Evolutionary conservation across 2,113 vertebrate species (phyloP).

Genomic region (Cololabis saira): DNA sequence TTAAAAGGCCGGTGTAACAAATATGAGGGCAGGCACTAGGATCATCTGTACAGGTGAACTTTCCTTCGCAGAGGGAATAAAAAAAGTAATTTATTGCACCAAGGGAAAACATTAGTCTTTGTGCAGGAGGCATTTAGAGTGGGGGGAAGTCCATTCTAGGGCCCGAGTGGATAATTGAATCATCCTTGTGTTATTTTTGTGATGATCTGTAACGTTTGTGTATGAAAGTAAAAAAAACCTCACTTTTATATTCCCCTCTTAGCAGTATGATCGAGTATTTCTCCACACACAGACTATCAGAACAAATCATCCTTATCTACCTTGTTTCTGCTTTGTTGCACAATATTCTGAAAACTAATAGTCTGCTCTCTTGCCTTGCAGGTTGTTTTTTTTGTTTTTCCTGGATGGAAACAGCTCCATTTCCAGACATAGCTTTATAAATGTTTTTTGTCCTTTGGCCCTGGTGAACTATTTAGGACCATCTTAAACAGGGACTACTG

Average conservation of each 20-base stretch:
- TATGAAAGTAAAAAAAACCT: slow-evolving; percentile 30
- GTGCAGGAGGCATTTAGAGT: slow-evolving; percentile 20
- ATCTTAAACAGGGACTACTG: slow-evolving; percentile 42
- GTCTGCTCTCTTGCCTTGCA: slow-evolving; percentile 4
- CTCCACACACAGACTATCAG: slow-evolving; percentile 1
- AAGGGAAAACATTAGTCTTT: slow-evolving; percentile 59
- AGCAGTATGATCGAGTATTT: not conserved
- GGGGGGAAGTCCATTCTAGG: slow-evolving; percentile 18
- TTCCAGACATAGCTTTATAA: slow-evolving; percentile 40
- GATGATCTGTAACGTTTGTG: slow-evolving; percentile 32
- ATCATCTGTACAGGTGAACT: slow-evolving; percentile 63
- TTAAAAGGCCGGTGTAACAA: slow-evolving; percentile 65
- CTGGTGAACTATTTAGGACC: slow-evolving; percentile 31
- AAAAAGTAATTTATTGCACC: slow-evolving; percentile 64
- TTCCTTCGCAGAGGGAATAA: slow-evolving; percentile 50
- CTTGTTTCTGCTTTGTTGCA: not conserved
- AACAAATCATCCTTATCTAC: not conserved
- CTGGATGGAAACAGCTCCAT: slow-evolving; percentile 16
- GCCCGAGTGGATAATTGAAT: slow-evolving; percentile 66
- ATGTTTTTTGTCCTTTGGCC: slow-evolving; percentile 46
- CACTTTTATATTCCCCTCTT: slow-evolving; percentile 13
- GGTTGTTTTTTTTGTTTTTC: not conserved
- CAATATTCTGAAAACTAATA: not conserved
- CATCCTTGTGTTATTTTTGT: slow-evolving; percentile 50
- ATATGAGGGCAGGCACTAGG: slow-evolving; percentile 59